phyloP scores from a whole-genome alignment of 2,888 invertebrate genomes.

The Agrilus biguttatus region DNA sequence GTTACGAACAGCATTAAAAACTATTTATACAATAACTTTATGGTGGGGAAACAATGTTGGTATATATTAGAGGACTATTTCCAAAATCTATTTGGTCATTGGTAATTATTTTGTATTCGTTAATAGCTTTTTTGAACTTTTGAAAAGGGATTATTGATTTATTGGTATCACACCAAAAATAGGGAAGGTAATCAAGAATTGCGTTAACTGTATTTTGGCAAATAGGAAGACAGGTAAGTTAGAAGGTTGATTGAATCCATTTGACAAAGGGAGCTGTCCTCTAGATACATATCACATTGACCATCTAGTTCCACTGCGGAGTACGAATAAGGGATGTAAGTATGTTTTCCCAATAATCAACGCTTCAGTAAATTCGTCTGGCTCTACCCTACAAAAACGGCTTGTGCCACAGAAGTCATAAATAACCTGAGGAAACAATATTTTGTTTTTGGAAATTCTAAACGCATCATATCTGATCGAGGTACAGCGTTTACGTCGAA shows the following conservation, averaged over 20 bases:
- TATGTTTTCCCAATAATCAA: constrained; percentile 19
- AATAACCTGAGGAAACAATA: constrained; percentile 4
- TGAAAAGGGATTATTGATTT: constrained; percentile 5
- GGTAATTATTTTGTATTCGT: too few relatives aligned
- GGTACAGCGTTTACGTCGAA: too few relatives aligned
- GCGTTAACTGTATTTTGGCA: constrained; percentile 12
- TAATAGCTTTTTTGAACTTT: too few relatives aligned
- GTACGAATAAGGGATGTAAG: constrained; percentile 16
- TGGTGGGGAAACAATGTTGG: too few relatives aligned
- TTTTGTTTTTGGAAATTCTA: constrained; percentile 8
- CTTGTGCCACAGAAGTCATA: constrained; percentile 4
- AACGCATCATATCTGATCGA: constrained; percentile 4
- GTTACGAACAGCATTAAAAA: too few relatives aligned
- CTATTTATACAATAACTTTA: too few relatives aligned
- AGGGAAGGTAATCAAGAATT: constrained; percentile 4
- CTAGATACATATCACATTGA: constrained; percentile 19
- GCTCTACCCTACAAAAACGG: constrained; percentile 7
- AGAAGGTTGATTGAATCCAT: constrained; percentile 12
- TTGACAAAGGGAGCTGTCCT: constrained; percentile 13
- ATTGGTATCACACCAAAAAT: constrained; percentile 11
- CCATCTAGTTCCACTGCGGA: constrained; percentile 19
- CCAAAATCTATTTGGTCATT: too few relatives aligned
- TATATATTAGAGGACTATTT: too few relatives aligned
- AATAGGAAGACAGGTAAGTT: constrained; percentile 10
- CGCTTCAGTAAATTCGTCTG: constrained; percentile 7